Conservation (phyloP, 2,797 vertebrate species). For the Micrastur ruficollis region DNA sequence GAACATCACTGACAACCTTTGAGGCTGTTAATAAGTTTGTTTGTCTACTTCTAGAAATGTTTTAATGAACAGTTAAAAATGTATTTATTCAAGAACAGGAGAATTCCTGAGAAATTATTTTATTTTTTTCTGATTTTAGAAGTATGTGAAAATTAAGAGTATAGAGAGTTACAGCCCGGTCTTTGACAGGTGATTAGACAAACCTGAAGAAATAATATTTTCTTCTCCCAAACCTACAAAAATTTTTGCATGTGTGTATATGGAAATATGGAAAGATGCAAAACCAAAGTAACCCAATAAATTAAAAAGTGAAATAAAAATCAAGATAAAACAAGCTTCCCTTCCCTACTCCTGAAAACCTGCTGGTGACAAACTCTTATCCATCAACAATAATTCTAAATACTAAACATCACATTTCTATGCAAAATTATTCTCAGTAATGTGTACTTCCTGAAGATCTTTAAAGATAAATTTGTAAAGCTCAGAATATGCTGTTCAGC, state of each 20-base stretch:
- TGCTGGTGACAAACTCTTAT: background rate
- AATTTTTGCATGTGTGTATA: background rate
- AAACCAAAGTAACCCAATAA: background rate
- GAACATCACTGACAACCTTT: background rate
- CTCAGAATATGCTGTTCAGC: background rate
- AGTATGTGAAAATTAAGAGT: background rate
- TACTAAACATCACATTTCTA: background rate
- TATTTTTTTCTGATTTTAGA: background rate
- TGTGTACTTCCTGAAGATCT: background rate
- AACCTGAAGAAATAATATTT: background rate
- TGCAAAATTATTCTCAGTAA: background rate
- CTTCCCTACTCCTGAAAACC: background rate
- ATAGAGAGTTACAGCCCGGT: background rate
- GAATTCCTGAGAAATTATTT: background rate
- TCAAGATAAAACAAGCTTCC: background rate
- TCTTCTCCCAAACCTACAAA: background rate
- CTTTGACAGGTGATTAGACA: background rate
- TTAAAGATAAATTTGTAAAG: background rate
- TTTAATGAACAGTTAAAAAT: background rate
- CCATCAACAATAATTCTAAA: background rate
- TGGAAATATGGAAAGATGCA: background rate
- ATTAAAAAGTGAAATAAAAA: background rate
- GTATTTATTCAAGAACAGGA: background rate
- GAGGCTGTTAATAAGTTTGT: background rate
- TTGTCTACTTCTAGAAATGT: background rate